A percentile compares a stretch with the other conserved stretches of the same genome.
These are phyloP conservation scores for Rhagonycha fulva DNA, from an alignment of 2,888 invertebrate species.

Conservation along the genomic window DNA sequence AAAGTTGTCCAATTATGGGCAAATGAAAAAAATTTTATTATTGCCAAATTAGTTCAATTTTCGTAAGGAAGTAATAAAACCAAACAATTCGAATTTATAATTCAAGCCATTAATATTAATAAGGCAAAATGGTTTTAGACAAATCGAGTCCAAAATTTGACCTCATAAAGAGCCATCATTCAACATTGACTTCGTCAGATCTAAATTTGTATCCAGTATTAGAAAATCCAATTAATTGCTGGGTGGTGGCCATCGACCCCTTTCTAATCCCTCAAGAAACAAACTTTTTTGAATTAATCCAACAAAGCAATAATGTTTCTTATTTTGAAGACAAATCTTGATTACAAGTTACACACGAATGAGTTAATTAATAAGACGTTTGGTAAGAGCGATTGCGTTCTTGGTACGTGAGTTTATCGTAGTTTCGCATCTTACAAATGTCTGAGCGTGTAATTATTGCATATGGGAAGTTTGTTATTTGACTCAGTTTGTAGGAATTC, in stretches of 20 bases:
- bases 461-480: neutral
- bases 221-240: neutral
- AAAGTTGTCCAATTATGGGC: neutral
- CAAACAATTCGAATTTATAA: neutral
- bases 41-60: neutral
- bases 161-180: neutral
- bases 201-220: neutral
- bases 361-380: slow-evolving; percentile 19
- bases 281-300: neutral
- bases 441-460: slow-evolving; percentile 7
- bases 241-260: neutral
- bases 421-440: slow-evolving; percentile 3
- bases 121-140: neutral
- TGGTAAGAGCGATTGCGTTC: slow-evolving; percentile 3
- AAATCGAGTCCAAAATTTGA: slow-evolving; percentile 2
- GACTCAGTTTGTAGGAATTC: neutral
- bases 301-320: slow-evolving; percentile 4
- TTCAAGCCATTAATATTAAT: neutral
- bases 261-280: neutral
- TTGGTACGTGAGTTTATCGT: slow-evolving; percentile 7
- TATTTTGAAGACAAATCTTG: slow-evolving; percentile 7
- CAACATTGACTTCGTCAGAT: neutral
- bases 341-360: slow-evolving; percentile 16
- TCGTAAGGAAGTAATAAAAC: neutral
- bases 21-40: neutral